Percentiles rank a stretch among this genome's conserved stretches.
Evolutionary conservation across 2,113 vertebrate species (phyloP).

Genomic region (Murina feae): DNA sequence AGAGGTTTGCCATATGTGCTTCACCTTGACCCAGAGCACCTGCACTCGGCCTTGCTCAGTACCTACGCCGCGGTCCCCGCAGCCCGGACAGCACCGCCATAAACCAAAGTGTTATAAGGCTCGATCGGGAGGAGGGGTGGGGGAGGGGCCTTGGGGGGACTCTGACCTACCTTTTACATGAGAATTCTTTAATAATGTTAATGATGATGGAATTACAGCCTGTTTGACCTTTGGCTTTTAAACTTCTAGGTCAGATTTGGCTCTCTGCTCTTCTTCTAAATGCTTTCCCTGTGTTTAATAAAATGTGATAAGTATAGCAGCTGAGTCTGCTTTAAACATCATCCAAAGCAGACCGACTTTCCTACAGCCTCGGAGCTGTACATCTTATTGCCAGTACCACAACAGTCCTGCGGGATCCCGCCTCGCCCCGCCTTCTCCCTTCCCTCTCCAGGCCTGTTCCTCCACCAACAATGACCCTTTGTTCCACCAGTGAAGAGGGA

Average conservation of each 20-base stretch:
- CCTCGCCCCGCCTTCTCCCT: slow-evolving; percentile 72
- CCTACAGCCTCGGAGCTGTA: slow-evolving; percentile 82
- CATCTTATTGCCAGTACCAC: slow-evolving; percentile 86
- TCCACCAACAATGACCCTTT: slow-evolving; percentile 72
- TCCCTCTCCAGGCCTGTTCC: slow-evolving; percentile 68
- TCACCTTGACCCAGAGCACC: slow-evolving; percentile 84
- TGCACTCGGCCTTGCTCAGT: slow-evolving; percentile 69
- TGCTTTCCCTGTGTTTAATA: slow-evolving; percentile 82
- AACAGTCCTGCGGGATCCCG: slow-evolving; percentile 74
- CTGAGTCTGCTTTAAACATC: slow-evolving; percentile 82
- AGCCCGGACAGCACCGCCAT: slow-evolving; percentile 71
- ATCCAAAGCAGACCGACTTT: slow-evolving; percentile 81
- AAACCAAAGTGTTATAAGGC: slow-evolving; percentile 77
- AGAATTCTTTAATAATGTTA: slow-evolving; percentile 60
- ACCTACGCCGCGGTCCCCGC: slow-evolving; percentile 52
- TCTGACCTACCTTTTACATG: slow-evolving; percentile 69
- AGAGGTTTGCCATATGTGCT: slow-evolving; percentile 85
- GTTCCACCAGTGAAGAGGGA: slow-evolving; percentile 71
- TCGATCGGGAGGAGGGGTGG: background rate
- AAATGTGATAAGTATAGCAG: slow-evolving; percentile 86
- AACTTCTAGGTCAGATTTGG: slow-evolving; percentile 78
- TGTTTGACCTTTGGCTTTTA: slow-evolving; percentile 77
- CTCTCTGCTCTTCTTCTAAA: slow-evolving; percentile 78
- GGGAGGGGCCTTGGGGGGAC: background rate
- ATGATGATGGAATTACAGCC: slow-evolving; percentile 73